A percentile compares a stretch with the other conserved stretches of the same genome.
These are phyloP conservation scores for Maconellicoccus hirsutus DNA, from an alignment of 1,140 invertebrate genomes.

Conservation along the genomic window DNA sequence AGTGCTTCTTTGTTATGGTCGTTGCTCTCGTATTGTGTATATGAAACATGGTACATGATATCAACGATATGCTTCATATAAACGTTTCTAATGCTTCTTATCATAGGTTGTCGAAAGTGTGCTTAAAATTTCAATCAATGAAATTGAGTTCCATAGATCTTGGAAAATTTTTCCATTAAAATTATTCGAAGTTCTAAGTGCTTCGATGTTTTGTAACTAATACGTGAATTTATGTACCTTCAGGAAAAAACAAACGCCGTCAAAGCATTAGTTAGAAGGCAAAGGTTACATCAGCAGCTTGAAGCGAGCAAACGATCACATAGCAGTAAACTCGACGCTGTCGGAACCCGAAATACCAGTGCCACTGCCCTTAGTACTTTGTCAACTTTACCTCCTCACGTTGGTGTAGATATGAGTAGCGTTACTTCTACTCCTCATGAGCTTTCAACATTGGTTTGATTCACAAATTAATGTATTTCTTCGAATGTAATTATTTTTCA, in stretches of 20 bases:
- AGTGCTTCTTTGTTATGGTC: no score
- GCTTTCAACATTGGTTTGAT: constrained; percentile 51
- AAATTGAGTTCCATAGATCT: no score
- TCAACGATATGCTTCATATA: no score
- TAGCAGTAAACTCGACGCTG: background rate
- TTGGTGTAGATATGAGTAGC: constrained; percentile 52
- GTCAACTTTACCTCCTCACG: constrained; percentile 29
- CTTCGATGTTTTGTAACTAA: background rate
- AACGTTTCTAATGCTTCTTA: no score
- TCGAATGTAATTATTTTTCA: no score
- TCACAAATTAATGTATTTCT: background rate
- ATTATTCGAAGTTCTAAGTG: no score
- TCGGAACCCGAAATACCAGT: background rate
- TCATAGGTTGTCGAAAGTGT: no score
- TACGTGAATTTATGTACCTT: constrained; percentile 28
- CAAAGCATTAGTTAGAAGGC: constrained; percentile 39
- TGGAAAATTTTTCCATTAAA: no score
- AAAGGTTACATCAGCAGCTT: constrained; percentile 36
- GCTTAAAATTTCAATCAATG: no score
- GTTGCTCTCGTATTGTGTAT: no score
- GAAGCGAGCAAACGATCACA: constrained; percentile 29
- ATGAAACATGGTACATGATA: no score
- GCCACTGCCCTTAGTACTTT: background rate
- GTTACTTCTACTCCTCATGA: constrained; percentile 52
- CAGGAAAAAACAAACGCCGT: constrained; percentile 50